Evolutionary conservation across 2,888 invertebrate species (phyloP).

Genomic region (Phoenoteleia sp.): DNA sequence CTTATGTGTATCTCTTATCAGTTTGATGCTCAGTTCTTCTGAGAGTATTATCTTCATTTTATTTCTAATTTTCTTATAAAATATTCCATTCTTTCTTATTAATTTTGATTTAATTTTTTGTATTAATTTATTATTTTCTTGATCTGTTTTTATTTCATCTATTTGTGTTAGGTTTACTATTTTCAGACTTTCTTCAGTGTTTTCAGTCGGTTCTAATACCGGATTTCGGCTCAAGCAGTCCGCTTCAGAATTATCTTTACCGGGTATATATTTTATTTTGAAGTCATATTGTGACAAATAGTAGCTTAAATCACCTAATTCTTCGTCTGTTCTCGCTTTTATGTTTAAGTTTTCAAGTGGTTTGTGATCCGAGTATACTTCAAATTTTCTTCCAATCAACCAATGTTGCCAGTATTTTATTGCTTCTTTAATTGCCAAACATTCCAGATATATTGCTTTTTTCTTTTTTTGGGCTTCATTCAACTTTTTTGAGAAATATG

Average conservation of each 20-base stretch:
- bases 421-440: constrained; percentile 14
- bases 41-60: constrained; percentile 70
- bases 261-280: constrained; percentile 1
- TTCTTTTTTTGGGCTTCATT: no score
- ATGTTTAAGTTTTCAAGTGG: background rate
- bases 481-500: no score
- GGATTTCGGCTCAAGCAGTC: no score
- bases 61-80: constrained; percentile 56
- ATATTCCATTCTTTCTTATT: constrained; percentile 50
- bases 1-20: no score
- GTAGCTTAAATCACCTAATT: constrained; percentile 13
- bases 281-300: constrained; percentile 21
- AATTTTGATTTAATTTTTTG: constrained; percentile 49
- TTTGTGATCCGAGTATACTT: constrained; percentile 13
- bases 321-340: constrained; percentile 10
- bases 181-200: background rate
- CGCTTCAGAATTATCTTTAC: constrained; percentile 13
- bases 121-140: background rate
- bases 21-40: no score
- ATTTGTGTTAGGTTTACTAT: background rate
- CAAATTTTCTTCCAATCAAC: constrained; percentile 1
- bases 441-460: no score
- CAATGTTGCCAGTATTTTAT: constrained; percentile 18
- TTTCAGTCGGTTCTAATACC: constrained; percentile 3
- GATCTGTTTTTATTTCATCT: background rate